Conservation (phyloP, 2,113 vertebrate species). For the Piliocolobus tephrosceles region DNA sequence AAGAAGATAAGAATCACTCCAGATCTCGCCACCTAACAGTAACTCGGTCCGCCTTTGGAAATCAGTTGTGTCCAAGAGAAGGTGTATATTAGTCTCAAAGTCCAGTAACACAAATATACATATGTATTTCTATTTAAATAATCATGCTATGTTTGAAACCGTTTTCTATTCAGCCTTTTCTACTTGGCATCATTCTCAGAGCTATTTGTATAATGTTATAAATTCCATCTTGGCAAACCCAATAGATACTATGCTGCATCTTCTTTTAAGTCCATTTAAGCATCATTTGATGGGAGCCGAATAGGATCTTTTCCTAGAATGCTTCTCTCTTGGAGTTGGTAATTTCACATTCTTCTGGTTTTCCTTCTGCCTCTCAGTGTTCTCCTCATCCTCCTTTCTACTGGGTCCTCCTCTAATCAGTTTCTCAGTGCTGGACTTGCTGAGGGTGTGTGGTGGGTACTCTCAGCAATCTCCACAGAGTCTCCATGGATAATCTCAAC, state of each 20-base stretch:
- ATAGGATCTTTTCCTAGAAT: not conserved
- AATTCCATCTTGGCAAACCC: not conserved
- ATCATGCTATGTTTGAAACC: not conserved
- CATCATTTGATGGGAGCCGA: not conserved
- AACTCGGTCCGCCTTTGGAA: no score
- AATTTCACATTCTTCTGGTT: not conserved
- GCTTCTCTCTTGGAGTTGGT: not conserved
- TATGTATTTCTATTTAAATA: not conserved
- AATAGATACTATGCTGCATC: not conserved
- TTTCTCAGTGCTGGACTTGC: not conserved
- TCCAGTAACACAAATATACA: not conserved
- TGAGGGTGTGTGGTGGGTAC: not conserved
- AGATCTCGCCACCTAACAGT: not conserved
- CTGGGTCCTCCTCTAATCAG: not conserved
- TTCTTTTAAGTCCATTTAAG: not conserved
- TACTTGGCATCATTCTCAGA: not conserved
- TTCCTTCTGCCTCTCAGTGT: not conserved
- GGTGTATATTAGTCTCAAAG: not conserved
- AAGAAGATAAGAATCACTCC: not conserved
- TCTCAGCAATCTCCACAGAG: not conserved
- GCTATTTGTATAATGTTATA: not conserved
- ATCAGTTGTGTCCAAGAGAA: not conserved
- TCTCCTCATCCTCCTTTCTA: not conserved
- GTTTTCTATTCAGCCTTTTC: not conserved
- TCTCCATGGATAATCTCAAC: not conserved